Percentiles rank a stretch among this genome's conserved stretches.
phyloP scores from a whole-genome alignment of 2,113 vertebrate genomes.

The Brachirus orientalis region DNA sequence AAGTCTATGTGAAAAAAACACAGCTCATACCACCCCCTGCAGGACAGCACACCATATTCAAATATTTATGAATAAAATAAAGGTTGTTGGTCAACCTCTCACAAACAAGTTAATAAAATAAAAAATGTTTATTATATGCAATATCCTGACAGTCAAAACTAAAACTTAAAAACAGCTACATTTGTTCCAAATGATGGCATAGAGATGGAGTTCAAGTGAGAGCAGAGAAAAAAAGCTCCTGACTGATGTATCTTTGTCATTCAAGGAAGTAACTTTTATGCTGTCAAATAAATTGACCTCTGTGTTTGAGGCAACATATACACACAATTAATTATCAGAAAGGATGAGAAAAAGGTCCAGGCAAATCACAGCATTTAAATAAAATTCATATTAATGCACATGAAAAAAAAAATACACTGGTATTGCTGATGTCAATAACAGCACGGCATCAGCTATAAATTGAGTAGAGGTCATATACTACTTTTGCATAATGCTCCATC shows the following conservation, averaged over 20 bases:
- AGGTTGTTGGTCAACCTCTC: slow-evolving; percentile 17
- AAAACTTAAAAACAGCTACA: slow-evolving; percentile 6
- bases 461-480: too few relatives aligned
- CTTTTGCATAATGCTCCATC: too few relatives aligned
- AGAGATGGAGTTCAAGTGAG: too few relatives aligned
- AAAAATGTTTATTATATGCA: slow-evolving; percentile 69
- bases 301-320: background rate
- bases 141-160: slow-evolving; percentile 4
- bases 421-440: too few relatives aligned
- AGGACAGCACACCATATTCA: slow-evolving; percentile 41
- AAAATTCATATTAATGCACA: too few relatives aligned
- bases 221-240: background rate
- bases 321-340: background rate
- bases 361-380: too few relatives aligned
- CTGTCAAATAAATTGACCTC: background rate
- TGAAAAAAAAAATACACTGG: too few relatives aligned
- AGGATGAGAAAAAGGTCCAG: background rate
- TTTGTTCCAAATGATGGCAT: background rate
- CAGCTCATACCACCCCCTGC: slow-evolving; percentile 60
- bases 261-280: too few relatives aligned
- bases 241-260: too few relatives aligned
- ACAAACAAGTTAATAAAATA: slow-evolving; percentile 54
- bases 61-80: slow-evolving; percentile 23
- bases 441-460: too few relatives aligned
- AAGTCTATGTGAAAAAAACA: slow-evolving; percentile 1